Evolutionary conservation across 2,888 invertebrate species (phyloP).

Genomic region (Anagyrus pseudococci): DNA sequence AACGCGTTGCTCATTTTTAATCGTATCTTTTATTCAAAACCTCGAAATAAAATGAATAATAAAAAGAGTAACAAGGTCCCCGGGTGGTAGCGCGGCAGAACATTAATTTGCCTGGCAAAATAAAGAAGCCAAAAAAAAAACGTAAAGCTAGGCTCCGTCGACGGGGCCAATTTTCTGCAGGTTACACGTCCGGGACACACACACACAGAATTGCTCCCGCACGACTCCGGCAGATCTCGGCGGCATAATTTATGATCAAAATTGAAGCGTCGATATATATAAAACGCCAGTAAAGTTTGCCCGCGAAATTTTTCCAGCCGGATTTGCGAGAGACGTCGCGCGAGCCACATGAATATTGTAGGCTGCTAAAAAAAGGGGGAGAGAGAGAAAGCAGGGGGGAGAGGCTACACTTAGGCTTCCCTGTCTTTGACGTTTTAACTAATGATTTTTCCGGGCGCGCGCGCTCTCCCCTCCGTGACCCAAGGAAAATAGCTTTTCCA

Average conservation of each 20-base stretch:
- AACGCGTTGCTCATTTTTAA: too few species aligned
- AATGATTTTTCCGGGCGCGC: conserved; percentile 44
- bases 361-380: not conserved
- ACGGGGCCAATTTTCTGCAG: too few species aligned
- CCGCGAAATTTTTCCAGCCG: conserved; percentile 20
- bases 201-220: too few species aligned
- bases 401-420: conserved; percentile 26
- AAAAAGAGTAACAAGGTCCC: too few species aligned
- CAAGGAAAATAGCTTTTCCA: conserved; percentile 34
- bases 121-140: too few species aligned
- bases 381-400: conserved; percentile 10
- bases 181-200: too few species aligned
- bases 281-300: conserved; percentile 5
- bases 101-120: too few species aligned
- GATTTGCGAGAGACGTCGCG: not conserved
- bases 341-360: conserved; percentile 13
- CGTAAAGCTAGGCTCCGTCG: too few species aligned
- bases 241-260: conserved; percentile 34
- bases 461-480: too few species aligned
- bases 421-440: conserved; percentile 50
- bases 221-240: not conserved
- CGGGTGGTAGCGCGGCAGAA: too few species aligned
- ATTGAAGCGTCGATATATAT: conserved; percentile 37
- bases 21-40: too few species aligned
- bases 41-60: too few species aligned